Conservation (phyloP, 1,140 invertebrate genomes). For the Psilanteris sp. region DNA sequence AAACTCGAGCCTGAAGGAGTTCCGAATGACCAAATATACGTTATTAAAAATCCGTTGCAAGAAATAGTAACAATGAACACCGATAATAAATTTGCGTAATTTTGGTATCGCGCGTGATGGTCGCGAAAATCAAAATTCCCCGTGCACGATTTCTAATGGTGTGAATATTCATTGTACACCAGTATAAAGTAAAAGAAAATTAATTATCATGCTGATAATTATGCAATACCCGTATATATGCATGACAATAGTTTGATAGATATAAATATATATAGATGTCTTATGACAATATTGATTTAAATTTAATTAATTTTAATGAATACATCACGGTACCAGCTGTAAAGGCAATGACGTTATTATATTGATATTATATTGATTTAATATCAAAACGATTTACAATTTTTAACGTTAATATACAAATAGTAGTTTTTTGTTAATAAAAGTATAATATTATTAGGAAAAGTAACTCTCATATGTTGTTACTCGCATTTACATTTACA, state of each 20-base stretch:
- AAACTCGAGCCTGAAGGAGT: background rate
- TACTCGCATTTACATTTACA: slow-evolving; percentile 11
- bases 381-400: no score
- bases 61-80: slow-evolving; percentile 7
- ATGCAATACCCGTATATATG: slow-evolving; percentile 45
- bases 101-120: slow-evolving; percentile 41
- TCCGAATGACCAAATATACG: background rate
- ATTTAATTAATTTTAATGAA: no score
- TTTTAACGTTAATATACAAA: no score
- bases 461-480: no score
- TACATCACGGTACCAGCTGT: no score
- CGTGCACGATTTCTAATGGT: slow-evolving; percentile 30
- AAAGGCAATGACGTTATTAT: no score
- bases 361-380: no score
- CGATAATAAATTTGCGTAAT: slow-evolving; percentile 21
- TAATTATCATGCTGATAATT: slow-evolving; percentile 45
- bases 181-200: slow-evolving; percentile 46
- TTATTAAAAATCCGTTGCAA: background rate
- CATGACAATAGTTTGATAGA: no score
- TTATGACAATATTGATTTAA: no score
- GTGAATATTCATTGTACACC: slow-evolving; percentile 22
- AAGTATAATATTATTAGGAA: no score
- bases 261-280: no score
- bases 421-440: no score
- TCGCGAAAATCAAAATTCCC: slow-evolving; percentile 55